Evolutionary conservation across 2,797 vertebrate genomes (phyloP).

Genomic region (Pterois miles): DNA sequence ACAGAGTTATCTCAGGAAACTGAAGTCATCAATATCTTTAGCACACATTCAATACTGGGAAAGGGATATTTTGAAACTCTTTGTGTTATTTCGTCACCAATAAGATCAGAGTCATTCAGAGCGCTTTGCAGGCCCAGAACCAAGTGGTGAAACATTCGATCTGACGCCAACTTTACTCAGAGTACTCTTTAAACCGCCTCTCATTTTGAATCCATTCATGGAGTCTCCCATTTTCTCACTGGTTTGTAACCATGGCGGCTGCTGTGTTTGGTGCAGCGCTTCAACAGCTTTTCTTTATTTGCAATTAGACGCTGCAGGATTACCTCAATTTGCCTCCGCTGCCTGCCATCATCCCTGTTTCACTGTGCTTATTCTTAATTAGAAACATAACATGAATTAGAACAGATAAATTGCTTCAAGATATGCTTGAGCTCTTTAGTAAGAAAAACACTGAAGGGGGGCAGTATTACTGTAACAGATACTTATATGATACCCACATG

Average conservation of each 20-base stretch:
- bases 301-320: conserved; percentile 56
- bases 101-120: neutral
- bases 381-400: conserved; percentile 37
- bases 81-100: neutral
- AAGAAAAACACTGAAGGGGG: neutral
- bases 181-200: conserved; percentile 14
- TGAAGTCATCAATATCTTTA: conserved; percentile 16
- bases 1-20: conserved; percentile 22
- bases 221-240: conserved; percentile 50
- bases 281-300: conserved; percentile 57
- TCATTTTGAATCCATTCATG: conserved; percentile 48
- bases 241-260: conserved; percentile 65
- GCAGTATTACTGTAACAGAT: neutral
- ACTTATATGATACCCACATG: neutral
- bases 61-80: neutral
- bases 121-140: conserved; percentile 17
- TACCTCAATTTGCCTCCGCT: conserved; percentile 46
- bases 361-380: conserved; percentile 37
- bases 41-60: conserved; percentile 2
- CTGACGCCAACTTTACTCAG: conserved; percentile 40
- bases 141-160: conserved; percentile 7
- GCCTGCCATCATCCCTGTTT: conserved; percentile 38
- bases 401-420: conserved; percentile 11
- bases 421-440: neutral
- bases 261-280: conserved; percentile 51